These are phyloP conservation scores for Acleris laterana DNA, from an alignment of 2,888 invertebrate genomes.

Conservation along the genomic window DNA sequence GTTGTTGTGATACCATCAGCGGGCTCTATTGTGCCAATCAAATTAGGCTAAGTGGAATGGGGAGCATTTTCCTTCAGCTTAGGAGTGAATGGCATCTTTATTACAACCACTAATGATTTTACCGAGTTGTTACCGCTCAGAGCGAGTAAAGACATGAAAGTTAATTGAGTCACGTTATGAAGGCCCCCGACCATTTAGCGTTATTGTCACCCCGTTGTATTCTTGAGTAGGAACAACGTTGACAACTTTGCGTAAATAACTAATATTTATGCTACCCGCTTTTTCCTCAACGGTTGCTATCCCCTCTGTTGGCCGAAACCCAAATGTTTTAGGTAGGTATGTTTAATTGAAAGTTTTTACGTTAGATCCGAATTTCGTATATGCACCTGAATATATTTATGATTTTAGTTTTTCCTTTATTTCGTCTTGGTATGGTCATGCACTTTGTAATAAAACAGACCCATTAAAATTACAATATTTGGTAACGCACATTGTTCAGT, in stretches of 20 bases:
- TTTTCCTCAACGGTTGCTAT: constrained; percentile 36
- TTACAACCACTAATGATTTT: constrained; percentile 37
- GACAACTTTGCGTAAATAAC: constrained; percentile 28
- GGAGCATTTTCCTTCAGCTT: constrained; percentile 41
- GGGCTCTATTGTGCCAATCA: constrained; percentile 42
- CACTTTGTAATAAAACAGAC: too few relatives aligned
- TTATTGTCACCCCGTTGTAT: constrained; percentile 17
- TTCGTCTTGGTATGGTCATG: neutral
- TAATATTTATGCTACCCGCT: constrained; percentile 49
- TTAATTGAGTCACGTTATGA: constrained; percentile 31
- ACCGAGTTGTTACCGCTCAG: constrained; percentile 30
- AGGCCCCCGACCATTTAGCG: constrained; percentile 14
- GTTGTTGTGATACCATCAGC: constrained; percentile 39
- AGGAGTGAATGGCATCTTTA: constrained; percentile 40
- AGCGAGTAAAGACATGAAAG: constrained; percentile 32
- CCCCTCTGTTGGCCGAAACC: constrained; percentile 51
- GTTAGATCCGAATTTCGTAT: constrained; percentile 39
- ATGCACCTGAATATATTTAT: constrained; percentile 1
- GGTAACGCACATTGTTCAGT: neutral
- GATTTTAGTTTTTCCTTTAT: neutral
- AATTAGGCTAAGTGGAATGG: constrained; percentile 53
- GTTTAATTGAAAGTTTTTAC: constrained; percentile 50
- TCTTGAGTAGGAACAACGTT: constrained; percentile 20
- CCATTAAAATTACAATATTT: neutral
- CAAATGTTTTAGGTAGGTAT: constrained; percentile 52